Conservation (phyloP, 2,888 invertebrate genomes). For the Acrocera orbiculus region DNA sequence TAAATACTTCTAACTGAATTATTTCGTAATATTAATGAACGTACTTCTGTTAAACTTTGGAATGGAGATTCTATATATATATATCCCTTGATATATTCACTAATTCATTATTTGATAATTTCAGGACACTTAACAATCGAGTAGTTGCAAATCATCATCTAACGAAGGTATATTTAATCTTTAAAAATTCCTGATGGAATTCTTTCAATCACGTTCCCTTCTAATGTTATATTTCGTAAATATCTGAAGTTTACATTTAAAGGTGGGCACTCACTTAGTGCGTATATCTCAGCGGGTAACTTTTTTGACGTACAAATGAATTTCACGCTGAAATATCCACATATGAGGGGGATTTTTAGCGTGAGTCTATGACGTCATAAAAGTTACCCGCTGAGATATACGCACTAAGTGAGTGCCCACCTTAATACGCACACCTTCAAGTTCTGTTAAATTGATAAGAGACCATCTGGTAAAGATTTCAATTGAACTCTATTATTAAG, state of each 20-base stretch:
- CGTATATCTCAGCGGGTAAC: no score
- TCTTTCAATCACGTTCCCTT: slow-evolving; percentile 36
- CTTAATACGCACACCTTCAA: slow-evolving; percentile 40
- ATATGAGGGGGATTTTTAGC: no score
- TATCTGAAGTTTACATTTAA: slow-evolving; percentile 41
- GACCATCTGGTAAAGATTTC: slow-evolving; percentile 36
- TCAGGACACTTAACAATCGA: slow-evolving; percentile 38
- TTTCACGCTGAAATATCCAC: no score
- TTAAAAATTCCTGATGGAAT: slow-evolving; percentile 45
- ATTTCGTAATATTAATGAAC: slow-evolving; percentile 41
- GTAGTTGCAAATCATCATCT: slow-evolving; percentile 40
- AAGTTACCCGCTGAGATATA: no score
- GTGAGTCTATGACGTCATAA: no score
- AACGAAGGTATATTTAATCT: slow-evolving; percentile 43
- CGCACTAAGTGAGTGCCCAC: no score
- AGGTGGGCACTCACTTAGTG: slow-evolving; percentile 40
- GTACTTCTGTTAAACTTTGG: slow-evolving; percentile 34
- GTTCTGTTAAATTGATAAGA: slow-evolving; percentile 41
- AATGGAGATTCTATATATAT: slow-evolving; percentile 37
- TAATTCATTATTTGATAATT: slow-evolving; percentile 47
- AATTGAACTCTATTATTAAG: slow-evolving; percentile 41
- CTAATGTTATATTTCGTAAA: slow-evolving; percentile 42
- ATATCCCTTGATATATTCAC: slow-evolving; percentile 39
- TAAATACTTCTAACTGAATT: slow-evolving; percentile 44
- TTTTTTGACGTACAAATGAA: no score